Evolutionary conservation across 2,797 vertebrate species (phyloP).

Genomic region (Geotrypetes seraphini): DNA sequence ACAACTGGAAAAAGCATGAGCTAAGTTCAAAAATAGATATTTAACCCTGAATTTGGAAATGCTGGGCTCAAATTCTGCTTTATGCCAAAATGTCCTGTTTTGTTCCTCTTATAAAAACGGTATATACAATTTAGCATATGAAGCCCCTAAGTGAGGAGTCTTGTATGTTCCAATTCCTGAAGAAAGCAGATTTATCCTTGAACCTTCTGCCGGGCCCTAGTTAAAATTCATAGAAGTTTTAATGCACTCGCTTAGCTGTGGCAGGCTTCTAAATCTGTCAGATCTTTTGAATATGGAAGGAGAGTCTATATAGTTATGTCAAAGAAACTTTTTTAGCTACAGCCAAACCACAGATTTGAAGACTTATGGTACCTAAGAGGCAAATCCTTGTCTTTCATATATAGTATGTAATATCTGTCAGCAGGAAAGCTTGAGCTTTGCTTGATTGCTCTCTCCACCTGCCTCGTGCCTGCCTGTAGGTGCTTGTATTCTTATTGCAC

Average conservation of each 20-base stretch:
- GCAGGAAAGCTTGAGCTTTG: background rate
- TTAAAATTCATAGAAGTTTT: slow-evolving; percentile 30
- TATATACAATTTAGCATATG: slow-evolving; percentile 10
- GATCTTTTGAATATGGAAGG: slow-evolving; percentile 38
- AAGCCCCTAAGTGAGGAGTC: slow-evolving; percentile 22
- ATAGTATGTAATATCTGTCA: slow-evolving; percentile 3
- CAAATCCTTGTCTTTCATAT: slow-evolving; percentile 20
- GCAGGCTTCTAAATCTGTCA: slow-evolving; percentile 25
- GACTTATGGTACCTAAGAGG: slow-evolving; percentile 36
- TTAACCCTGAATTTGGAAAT: no score
- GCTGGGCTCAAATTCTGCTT: no score
- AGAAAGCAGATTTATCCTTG: slow-evolving; percentile 16
- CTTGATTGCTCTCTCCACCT: background rate
- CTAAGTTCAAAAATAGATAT: no score
- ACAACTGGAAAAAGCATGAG: no score
- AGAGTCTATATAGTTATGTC: slow-evolving; percentile 29
- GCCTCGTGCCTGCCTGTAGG: background rate
- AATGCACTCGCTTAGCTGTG: no score
- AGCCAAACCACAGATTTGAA: slow-evolving; percentile 16
- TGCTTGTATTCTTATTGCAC: background rate
- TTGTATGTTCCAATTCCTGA: slow-evolving; percentile 13
- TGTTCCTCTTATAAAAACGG: background rate
- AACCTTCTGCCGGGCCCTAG: slow-evolving; percentile 26
- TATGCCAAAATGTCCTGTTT: no score
- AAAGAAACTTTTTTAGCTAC: slow-evolving; percentile 16